Evolutionary conservation across 2,113 vertebrate genomes (phyloP), one percentile per base, ranked within the genome.

Genomic region (Megaleporinus macrocephalus): DNA sequence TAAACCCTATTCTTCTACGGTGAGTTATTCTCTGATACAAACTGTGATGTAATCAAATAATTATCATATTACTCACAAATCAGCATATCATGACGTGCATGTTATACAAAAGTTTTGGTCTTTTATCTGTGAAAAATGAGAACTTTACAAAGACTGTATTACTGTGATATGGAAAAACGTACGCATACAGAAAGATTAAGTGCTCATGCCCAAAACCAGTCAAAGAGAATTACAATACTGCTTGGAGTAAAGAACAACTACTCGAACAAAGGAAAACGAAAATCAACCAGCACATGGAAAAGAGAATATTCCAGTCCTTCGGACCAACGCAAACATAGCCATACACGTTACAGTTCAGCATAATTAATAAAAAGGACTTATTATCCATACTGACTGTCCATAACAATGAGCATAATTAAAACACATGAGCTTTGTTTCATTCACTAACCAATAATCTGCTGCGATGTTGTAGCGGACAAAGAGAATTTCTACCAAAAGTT

Each of bases 21-120:
- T 44, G 33, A 16, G 53, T 70, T 27, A 71, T 53, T 83, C 22
- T 72, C 47, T 44, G 26, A 57, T 77, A 83, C 41, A 77, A 83
- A 77, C 53, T 36, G 74, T 77, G 55, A 77, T 77, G 20, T 30
- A 83, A 41, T 82, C 66, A 70, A 55, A 82, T 51, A 15, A 61
- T 75, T 71, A 82, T 51, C 66, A 82, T 70, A 41, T 71, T 77
- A 77, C 36, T 62, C 63, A 82, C 62, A 82, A 70, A 57, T 76
- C 59, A 82, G 73, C 81, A 83, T 77, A 72, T 77, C 26, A 63
- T 77, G 74, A 55, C 76, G 74, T 63, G 74, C 71, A 29, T 77
- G 61, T 77, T 65, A 77, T 77, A 83, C 27, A 83, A 78, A 83
- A 77, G 65, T 63, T 78, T 83, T 83, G 81, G 81, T 83, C 81